phyloP scores from a whole-genome alignment of 2,113 vertebrate genomes.

The Erinaceus europaeus region DNA sequence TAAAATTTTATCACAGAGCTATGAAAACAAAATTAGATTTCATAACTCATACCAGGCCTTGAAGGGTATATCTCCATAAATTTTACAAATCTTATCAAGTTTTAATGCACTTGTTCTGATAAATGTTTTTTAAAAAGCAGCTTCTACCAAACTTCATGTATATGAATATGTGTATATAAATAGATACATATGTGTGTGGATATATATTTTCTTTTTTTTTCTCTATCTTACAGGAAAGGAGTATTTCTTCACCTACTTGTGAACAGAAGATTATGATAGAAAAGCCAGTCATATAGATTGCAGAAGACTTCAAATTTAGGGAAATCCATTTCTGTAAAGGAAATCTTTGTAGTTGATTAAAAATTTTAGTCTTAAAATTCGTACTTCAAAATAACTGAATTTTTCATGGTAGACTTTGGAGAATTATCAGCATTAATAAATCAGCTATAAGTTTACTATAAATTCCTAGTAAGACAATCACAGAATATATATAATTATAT shows the following conservation, averaged over 20 bases:
- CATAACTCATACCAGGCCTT: constrained; percentile 81
- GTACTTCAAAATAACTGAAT: background rate
- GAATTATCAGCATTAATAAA: background rate
- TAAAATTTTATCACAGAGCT: constrained; percentile 85
- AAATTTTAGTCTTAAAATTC: constrained; percentile 1
- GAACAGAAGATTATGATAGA: constrained; percentile 4
- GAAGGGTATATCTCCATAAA: constrained; percentile 69
- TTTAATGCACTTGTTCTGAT: constrained; percentile 66
- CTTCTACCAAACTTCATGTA: constrained; percentile 14
- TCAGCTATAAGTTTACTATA: background rate
- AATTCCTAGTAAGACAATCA: background rate
- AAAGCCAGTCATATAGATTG: background rate
- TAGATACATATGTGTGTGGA: background rate
- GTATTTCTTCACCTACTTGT: background rate
- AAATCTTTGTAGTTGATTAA: background rate
- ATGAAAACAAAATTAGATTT: constrained; percentile 86
- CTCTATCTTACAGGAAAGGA: constrained; percentile 24
- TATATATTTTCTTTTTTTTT: background rate
- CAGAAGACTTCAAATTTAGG: constrained; percentile 19
- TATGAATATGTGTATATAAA: background rate
- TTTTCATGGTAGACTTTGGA: constrained; percentile 22
- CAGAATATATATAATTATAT: background rate
- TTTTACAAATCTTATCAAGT: constrained; percentile 77
- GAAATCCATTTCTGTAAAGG: background rate
- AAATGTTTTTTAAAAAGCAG: constrained; percentile 66